phyloP scores from a whole-genome alignment of 2,888 invertebrate species.

The Latrodectus elegans region DNA sequence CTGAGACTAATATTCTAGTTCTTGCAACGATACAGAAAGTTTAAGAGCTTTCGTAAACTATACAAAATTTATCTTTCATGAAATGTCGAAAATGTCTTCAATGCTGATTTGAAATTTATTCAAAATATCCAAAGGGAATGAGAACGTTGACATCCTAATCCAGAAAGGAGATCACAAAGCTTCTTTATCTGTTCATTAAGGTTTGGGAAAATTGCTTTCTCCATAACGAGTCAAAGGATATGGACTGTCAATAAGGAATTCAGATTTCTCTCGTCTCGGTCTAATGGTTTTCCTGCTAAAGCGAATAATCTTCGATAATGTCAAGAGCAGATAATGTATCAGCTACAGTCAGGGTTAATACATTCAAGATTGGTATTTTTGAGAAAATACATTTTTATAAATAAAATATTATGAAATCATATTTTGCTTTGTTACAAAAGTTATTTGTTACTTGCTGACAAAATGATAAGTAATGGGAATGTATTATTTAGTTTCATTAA shows the following conservation, averaged over 20 bases:
- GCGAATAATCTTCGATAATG: background rate
- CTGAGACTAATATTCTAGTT: too few species aligned
- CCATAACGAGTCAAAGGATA: conserved; percentile 4
- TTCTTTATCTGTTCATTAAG: conserved; percentile 18
- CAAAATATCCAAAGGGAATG: background rate
- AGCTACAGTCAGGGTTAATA: too few species aligned
- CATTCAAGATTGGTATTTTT: too few species aligned
- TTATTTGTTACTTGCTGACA: too few species aligned
- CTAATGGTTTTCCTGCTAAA: background rate
- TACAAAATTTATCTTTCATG: conserved; percentile 12
- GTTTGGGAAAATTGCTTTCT: conserved; percentile 1
- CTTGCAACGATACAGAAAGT: too few species aligned
- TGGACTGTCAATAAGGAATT: conserved; percentile 14
- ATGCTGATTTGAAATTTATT: conserved; percentile 13
- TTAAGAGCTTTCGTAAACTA: background rate
- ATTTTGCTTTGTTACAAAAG: too few species aligned
- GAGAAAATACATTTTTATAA: too few species aligned
- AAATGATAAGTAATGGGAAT: too few species aligned
- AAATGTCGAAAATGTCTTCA: conserved; percentile 8
- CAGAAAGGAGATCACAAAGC: conserved; percentile 21
- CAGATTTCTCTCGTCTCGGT: background rate
- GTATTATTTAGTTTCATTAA: too few species aligned
- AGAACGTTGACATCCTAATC: conserved; percentile 11
- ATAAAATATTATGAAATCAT: too few species aligned
- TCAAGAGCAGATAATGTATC: too few species aligned